phyloP scores from a whole-genome alignment of 2,888 invertebrate species.

The Carabus problematicus region DNA sequence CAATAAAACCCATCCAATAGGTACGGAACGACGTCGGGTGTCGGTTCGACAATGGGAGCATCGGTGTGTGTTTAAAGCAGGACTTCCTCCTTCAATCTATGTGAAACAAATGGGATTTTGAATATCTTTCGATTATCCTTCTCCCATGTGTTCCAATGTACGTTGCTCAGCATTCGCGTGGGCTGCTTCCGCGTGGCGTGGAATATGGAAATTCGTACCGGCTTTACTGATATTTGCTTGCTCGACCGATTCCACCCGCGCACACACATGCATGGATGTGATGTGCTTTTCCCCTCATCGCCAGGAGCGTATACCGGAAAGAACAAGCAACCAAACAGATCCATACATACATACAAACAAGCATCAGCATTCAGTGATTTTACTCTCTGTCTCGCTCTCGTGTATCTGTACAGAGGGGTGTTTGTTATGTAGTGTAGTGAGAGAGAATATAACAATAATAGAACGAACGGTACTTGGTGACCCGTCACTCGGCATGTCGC shows the following conservation, averaged over 20 bases:
- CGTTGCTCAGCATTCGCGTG: neutral
- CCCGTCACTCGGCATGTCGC: conserved; percentile 15
- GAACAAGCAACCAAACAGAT: conserved; percentile 20
- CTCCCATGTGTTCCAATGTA: conserved; percentile 16
- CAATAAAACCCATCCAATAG: conserved; percentile 45
- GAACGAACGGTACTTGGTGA: neutral
- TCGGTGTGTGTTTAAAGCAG: conserved; percentile 47
- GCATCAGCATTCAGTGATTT: neutral
- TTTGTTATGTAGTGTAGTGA: neutral
- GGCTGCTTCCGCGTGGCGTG: neutral
- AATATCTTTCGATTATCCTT: conserved; percentile 52
- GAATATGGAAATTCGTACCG: conserved; percentile 32
- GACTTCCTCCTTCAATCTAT: conserved; percentile 52
- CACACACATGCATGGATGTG: neutral
- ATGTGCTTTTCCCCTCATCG: neutral
- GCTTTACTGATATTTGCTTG: conserved; percentile 34
- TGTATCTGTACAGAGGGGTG: no score
- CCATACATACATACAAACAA: conserved; percentile 8
- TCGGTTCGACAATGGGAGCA: conserved; percentile 46
- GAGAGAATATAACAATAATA: neutral
- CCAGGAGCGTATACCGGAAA: neutral
- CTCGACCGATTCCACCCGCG: conserved; percentile 1
- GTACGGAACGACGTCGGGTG: conserved; percentile 33
- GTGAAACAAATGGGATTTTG: conserved; percentile 52
- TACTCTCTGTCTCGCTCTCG: neutral